phyloP scores from a whole-genome alignment of 64 coral and sea anemone genomes.

The Montipora foliosa region DNA sequence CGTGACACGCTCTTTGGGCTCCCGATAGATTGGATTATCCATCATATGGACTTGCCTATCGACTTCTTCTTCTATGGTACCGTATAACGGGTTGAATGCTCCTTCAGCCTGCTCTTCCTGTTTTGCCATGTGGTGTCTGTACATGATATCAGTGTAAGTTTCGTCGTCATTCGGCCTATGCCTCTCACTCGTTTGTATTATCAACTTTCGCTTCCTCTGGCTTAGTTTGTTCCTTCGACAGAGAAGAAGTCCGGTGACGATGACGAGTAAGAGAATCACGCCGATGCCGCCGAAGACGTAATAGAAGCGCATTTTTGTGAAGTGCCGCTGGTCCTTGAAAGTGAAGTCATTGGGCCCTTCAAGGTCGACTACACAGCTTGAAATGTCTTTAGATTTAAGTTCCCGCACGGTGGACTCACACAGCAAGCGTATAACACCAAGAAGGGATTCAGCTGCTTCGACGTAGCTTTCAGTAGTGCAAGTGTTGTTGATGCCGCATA shows the following conservation, averaged over 20 bases:
- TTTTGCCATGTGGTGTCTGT: constrained; percentile 49
- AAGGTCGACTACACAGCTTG: not conserved
- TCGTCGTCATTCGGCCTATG: not conserved
- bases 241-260: not conserved
- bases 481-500: constrained; percentile 28
- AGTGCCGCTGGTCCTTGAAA: not conserved
- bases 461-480: not conserved
- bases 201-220: not conserved
- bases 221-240: not conserved
- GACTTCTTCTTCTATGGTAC: not conserved
- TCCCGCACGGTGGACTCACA: not conserved
- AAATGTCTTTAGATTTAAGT: not conserved
- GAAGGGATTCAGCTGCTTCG: no score
- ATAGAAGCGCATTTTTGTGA: not conserved
- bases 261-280: not conserved
- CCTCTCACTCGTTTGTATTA: not conserved
- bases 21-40: constrained; percentile 49
- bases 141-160: constrained; percentile 39
- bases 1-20: not conserved
- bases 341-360: not conserved
- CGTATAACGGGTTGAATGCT: constrained; percentile 38
- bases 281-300: not conserved
- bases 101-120: not conserved
- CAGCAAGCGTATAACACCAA: not conserved
- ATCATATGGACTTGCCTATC: not conserved